These are phyloP conservation scores for Menidia beryllina DNA, from an alignment of 2,113 vertebrate genomes.

Conservation along the genomic window DNA sequence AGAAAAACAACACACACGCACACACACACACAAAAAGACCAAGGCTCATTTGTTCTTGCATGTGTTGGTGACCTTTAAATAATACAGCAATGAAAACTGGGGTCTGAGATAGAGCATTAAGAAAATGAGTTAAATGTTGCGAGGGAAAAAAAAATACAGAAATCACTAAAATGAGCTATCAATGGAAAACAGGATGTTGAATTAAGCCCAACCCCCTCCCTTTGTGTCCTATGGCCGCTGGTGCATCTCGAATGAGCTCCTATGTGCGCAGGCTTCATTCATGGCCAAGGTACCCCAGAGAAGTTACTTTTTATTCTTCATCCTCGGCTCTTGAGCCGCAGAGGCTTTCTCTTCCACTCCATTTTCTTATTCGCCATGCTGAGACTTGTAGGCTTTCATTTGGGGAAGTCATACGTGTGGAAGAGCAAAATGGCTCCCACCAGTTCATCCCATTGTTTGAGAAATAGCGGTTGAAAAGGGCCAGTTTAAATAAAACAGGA, in stretches of 20 bases:
- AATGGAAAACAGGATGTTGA: constrained; percentile 42
- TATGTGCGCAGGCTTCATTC: constrained; percentile 71
- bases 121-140: neutral
- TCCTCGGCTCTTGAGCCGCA: constrained; percentile 56
- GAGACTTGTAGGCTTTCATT: neutral
- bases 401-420: neutral
- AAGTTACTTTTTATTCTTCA: constrained; percentile 71
- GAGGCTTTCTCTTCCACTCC: constrained; percentile 48
- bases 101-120: neutral
- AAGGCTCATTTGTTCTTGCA: too few species aligned
- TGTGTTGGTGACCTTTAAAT: too few species aligned
- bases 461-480: neutral
- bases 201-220: constrained; percentile 58
- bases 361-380: constrained; percentile 38
- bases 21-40: too few species aligned
- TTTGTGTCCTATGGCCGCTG: constrained; percentile 67
- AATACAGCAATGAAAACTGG: too few species aligned
- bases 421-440: neutral
- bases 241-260: constrained; percentile 71
- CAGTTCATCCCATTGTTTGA: neutral
- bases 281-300: constrained; percentile 77
- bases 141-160: neutral
- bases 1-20: too few species aligned
- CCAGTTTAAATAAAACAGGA: constrained; percentile 5
- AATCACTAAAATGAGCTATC: constrained; percentile 27